Base-by-base conservation (phyloP, 2,113 vertebrate genomes). In the Siphamia tubifer region DNA sequence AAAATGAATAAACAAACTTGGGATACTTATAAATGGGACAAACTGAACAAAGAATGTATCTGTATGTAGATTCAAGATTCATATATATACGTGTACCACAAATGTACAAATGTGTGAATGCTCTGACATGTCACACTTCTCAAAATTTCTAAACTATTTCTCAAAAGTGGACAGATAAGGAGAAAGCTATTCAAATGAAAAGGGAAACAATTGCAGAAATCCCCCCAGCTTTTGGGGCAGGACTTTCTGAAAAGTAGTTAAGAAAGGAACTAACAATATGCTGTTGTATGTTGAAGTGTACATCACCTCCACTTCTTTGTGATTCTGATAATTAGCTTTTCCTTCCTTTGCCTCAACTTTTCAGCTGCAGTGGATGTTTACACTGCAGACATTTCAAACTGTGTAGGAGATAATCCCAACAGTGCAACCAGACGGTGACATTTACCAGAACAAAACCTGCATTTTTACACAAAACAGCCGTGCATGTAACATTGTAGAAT, bases 331-430 rank as follows among this genome's bases (percentile, higher is more conserved):
- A 74, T 77, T 24, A 49, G 36, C 30, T 8, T 32, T 51, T 65
- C 32, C 19, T 40, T 42, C 15, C 34, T 48, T 60, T 32, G 10
- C n/a, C 54, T 48, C 42, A 53, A 27, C 47, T 25, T 74, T 57
- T 4, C 31, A 54, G 27, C 36, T 35, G 61, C 53, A 32, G 49
- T 1, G 1, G 55, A 40, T 60, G 55, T 68, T 84, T 60, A 45
- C 34, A 25, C 72, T 79, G 44, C 62, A 76, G 60, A 79, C 58
- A n/a, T n/a, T n/a, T n/a, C n/a, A n/a, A n/a, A n/a, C n/a, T n/a
- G n/a, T n/a, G n/a, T n/a, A 32, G 47, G 38, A 64, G 67, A 72
- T 73, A 76, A 89, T 83, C 74, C 76, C 68, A 69, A 70, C 69
- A 65, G 55, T 61, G 61, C 66, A 45, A 68, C 65, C 43, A n/a